phyloP scores from a whole-genome alignment of 30 jellyfish, hydroid and myxozoan species.

The Turritopsis dohrnii region DNA sequence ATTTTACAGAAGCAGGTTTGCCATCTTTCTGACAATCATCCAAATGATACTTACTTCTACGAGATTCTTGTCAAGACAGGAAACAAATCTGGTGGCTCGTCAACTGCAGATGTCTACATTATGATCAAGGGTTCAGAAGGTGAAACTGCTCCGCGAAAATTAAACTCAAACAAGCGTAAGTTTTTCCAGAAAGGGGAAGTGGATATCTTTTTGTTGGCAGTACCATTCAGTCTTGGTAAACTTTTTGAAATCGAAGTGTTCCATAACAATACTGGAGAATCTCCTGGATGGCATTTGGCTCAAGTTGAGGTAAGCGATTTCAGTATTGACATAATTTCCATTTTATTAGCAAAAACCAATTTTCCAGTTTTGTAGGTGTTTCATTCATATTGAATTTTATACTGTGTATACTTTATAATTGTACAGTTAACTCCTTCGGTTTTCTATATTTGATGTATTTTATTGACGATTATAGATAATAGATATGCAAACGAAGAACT shows the following conservation, averaged over 20 bases:
- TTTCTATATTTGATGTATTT: too few species aligned
- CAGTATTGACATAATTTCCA: neutral
- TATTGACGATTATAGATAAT: too few species aligned
- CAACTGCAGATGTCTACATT: constrained; percentile 84
- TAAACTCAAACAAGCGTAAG: constrained; percentile 46
- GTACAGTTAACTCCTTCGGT: neutral
- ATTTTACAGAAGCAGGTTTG: constrained; percentile 53
- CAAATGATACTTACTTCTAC: constrained; percentile 71
- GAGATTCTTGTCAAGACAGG: constrained; percentile 87
- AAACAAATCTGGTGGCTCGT: constrained; percentile 49
- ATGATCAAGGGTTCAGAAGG: constrained; percentile 30
- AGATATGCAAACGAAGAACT: constrained; percentile 61
- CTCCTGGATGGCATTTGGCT: constrained; percentile 94
- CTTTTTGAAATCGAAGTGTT: constrained; percentile 55
- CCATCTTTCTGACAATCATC: constrained; percentile 85
- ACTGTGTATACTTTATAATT: neutral
- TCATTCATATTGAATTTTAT: neutral
- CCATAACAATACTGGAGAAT: constrained; percentile 80
- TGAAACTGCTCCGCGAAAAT: constrained; percentile 77
- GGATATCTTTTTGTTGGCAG: constrained; percentile 63
- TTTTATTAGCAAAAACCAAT: neutral
- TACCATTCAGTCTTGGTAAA: constrained; percentile 79
- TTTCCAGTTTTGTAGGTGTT: too few species aligned
- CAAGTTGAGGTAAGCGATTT: constrained; percentile 65
- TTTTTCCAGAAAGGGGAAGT: constrained; percentile 76